phyloP scores from a whole-genome alignment of 1,140 invertebrate species.

The Drosophila nasuta region DNA sequence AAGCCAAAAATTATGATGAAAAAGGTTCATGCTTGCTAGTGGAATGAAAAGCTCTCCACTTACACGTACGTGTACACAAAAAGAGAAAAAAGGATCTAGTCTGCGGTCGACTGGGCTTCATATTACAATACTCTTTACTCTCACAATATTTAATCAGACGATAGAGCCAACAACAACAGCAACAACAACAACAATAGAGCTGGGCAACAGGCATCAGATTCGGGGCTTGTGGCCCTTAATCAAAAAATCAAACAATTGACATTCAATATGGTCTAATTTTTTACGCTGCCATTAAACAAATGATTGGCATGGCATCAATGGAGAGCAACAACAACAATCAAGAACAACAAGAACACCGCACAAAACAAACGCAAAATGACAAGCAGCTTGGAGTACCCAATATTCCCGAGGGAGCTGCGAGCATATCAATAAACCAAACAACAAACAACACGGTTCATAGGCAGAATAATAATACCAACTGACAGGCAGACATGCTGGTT shows the following conservation, averaged over 20 bases:
- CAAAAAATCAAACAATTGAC: conserved; percentile 84
- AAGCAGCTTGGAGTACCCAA: conserved; percentile 31
- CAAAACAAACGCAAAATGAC: conserved; percentile 55
- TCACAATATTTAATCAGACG: conserved; percentile 79
- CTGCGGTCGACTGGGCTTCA: conserved; percentile 41
- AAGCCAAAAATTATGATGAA: conserved; percentile 7
- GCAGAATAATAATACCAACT: conserved; percentile 5
- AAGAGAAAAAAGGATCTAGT: not conserved
- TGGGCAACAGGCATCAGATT: conserved; percentile 19
- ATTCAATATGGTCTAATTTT: conserved; percentile 85
- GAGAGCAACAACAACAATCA: conserved; percentile 7
- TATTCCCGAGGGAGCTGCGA: conserved; percentile 53
- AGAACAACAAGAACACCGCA: conserved; percentile 26
- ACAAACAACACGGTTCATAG: conserved; percentile 56
- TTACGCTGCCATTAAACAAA: conserved; percentile 84
- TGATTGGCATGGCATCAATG: conserved; percentile 65
- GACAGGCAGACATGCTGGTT: not conserved
- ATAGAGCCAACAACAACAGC: not conserved
- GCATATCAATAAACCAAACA: conserved; percentile 80
- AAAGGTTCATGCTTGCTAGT: not conserved
- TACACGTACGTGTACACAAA: not conserved
- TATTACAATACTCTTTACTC: conserved; percentile 72
- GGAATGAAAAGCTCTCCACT: conserved; percentile 12
- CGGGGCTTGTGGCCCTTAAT: conserved; percentile 56
- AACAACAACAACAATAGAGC: conserved; percentile 27